Conservation (phyloP, 2,113 vertebrate species). For the Sylvia atricapilla region DNA sequence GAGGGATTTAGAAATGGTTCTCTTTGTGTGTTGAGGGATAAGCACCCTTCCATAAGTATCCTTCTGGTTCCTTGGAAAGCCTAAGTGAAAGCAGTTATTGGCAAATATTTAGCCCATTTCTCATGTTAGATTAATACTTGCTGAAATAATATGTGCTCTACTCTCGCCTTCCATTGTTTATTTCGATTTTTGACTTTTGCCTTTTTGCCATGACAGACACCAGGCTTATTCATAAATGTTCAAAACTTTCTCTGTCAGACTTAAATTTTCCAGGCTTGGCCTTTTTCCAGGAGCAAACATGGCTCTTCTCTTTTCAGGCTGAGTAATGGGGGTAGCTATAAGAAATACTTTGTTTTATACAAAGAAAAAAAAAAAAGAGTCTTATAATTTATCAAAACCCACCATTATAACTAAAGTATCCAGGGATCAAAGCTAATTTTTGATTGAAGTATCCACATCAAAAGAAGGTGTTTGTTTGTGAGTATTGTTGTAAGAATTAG, state of each 20-base stretch:
- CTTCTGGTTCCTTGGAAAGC: neutral
- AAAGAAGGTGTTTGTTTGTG: neutral
- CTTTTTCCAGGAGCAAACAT: neutral
- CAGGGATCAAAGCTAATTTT: neutral
- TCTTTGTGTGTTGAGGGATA: neutral
- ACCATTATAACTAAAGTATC: neutral
- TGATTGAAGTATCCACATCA: neutral
- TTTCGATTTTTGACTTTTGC: neutral
- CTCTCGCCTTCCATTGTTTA: neutral
- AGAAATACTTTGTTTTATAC: neutral
- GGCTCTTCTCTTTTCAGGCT: neutral
- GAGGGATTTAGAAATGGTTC: neutral
- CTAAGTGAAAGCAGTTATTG: neutral
- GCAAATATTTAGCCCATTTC: neutral
- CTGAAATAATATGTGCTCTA: neutral
- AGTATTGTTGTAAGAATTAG: neutral
- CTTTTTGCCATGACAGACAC: neutral
- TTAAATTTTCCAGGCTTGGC: conserved; percentile 1
- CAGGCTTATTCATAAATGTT: neutral
- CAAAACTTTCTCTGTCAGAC: neutral
- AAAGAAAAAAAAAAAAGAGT: neutral
- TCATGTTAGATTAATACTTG: neutral
- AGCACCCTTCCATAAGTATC: neutral
- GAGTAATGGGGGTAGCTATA: neutral
- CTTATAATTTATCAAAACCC: neutral